phyloP scores from a whole-genome alignment of 2,113 vertebrate species.

The Paradoxurus hermaphroditus region DNA sequence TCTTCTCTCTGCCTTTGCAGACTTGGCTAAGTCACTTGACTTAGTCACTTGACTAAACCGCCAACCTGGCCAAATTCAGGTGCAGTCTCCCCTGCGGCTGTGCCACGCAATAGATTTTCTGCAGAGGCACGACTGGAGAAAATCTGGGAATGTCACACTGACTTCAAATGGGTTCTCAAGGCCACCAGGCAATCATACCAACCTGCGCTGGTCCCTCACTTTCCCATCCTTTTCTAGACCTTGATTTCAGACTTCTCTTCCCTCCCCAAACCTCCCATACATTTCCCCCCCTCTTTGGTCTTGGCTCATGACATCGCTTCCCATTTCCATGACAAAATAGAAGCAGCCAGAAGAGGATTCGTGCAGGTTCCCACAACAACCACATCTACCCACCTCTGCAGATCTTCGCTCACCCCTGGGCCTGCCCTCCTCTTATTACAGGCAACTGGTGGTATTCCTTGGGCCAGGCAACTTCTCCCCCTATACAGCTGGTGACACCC shows the following conservation, averaged over 20 bases:
- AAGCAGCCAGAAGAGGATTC: neutral
- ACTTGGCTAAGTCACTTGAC: neutral
- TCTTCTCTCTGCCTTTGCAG: neutral
- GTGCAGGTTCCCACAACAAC: neutral
- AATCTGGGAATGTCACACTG: neutral
- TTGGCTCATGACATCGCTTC: neutral
- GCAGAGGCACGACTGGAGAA: neutral
- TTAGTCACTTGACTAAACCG: neutral
- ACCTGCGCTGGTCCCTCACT: neutral
- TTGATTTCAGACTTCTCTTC: neutral
- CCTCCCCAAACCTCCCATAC: neutral
- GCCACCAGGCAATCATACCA: neutral
- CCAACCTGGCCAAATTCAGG: neutral
- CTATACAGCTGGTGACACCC: neutral
- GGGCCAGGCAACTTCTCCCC: neutral
- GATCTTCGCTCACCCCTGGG: neutral
- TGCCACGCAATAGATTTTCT: too few species aligned
- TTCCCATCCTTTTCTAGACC: neutral
- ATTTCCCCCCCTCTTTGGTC: neutral
- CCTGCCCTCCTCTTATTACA: neutral
- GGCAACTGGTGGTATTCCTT: rapidly evolving
- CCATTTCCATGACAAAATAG: neutral
- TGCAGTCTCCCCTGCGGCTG: neutral
- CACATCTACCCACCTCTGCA: neutral
- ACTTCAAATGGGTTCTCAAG: neutral